Conservation (phyloP, 2,888 invertebrate species). For the Dione vanillae region DNA sequence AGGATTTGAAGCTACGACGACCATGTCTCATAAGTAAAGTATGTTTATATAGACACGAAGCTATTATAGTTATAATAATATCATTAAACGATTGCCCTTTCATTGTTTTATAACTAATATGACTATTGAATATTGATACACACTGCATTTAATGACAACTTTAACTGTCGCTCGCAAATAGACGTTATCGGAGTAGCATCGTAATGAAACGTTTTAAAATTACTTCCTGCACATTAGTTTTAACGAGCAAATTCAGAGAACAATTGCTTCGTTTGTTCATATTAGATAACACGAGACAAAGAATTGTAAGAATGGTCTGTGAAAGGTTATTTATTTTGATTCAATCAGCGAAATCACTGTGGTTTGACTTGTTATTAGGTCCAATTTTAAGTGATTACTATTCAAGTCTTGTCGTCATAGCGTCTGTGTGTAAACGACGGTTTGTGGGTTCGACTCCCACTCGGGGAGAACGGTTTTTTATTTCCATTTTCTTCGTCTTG, state of each 20-base stretch:
- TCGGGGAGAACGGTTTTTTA: too few relatives aligned
- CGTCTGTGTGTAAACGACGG: too few relatives aligned
- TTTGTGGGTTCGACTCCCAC: too few relatives aligned
- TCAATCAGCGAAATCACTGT: background rate
- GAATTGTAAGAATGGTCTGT: background rate
- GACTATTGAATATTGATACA: background rate
- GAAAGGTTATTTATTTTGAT: constrained; percentile 4
- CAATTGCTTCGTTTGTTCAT: constrained; percentile 24
- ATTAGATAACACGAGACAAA: constrained; percentile 5
- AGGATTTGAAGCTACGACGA: background rate
- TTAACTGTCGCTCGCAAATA: constrained; percentile 7
- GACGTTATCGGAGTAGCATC: constrained; percentile 2
- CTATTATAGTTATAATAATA: background rate
- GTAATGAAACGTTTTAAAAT: constrained; percentile 20
- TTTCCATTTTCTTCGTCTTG: too few relatives aligned
- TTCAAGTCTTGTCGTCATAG: too few relatives aligned
- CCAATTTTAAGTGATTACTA: background rate
- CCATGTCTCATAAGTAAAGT: too few relatives aligned
- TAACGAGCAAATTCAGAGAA: constrained; percentile 18
- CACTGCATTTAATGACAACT: constrained; percentile 5
- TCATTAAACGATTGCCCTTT: background rate
- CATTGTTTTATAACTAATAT: constrained; percentile 9
- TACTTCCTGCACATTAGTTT: constrained; percentile 23
- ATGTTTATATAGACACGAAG: too few relatives aligned
- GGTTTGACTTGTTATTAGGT: background rate